phyloP scores from a whole-genome alignment of 2,888 invertebrate species.

The Linnaemya vulpina region DNA sequence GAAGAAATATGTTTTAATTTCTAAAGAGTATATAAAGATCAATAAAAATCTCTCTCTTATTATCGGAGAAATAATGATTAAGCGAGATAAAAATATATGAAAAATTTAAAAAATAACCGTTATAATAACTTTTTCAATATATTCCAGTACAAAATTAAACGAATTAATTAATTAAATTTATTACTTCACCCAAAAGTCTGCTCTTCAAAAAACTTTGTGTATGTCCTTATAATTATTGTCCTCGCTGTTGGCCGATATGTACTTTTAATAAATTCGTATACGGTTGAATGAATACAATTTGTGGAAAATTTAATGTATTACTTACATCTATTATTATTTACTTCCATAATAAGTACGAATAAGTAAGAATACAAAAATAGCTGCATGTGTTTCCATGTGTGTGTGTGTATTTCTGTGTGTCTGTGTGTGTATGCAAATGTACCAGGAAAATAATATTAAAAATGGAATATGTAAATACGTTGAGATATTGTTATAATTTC shows the following conservation, averaged over 20 bases:
- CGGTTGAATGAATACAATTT: constrained; percentile 62
- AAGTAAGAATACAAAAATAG: constrained; percentile 6
- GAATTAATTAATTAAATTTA: too few relatives aligned
- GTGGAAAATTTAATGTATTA: constrained; percentile 62
- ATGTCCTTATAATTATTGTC: constrained; percentile 27
- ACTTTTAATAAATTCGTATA: constrained; percentile 46
- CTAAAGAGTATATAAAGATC: too few relatives aligned
- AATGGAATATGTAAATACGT: neutral
- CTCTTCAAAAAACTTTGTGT: too few relatives aligned
- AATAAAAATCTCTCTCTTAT: too few relatives aligned
- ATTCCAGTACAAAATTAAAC: too few relatives aligned
- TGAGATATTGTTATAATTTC: constrained; percentile 44
- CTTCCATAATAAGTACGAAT: neutral
- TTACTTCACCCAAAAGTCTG: too few relatives aligned
- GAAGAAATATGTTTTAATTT: too few relatives aligned
- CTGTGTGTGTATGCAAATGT: constrained; percentile 5
- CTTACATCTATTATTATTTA: constrained; percentile 43
- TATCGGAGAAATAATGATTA: too few relatives aligned
- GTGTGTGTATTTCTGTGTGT: too few relatives aligned
- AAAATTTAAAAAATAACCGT: too few relatives aligned
- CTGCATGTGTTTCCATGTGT: neutral
- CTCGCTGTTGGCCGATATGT: neutral
- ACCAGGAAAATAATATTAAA: constrained; percentile 24
- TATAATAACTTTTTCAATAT: too few relatives aligned
- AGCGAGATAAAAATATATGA: too few relatives aligned